Percentiles rank a stretch among this genome's conserved stretches.
Conservation (phyloP, 2,888 invertebrate genomes). For the Lycocerus yunnanus region DNA sequence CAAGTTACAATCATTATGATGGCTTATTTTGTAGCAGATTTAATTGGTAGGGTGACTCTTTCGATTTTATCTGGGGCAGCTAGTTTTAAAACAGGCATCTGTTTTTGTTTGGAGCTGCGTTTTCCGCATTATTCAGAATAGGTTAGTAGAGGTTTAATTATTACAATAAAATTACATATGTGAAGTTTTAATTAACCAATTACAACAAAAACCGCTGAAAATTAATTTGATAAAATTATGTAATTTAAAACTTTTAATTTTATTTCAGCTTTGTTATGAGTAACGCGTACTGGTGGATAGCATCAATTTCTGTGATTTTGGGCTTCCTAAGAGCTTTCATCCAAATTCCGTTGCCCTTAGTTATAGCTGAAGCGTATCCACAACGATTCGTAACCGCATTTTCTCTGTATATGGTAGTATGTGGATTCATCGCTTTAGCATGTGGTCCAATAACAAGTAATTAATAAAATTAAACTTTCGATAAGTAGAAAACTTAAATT, state of each 20-base stretch:
- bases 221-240: too few relatives aligned
- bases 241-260: neutral
- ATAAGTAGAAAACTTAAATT: slow-evolving; percentile 23
- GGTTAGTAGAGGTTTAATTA: slow-evolving; percentile 63
- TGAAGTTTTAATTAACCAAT: too few relatives aligned
- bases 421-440: slow-evolving; percentile 69
- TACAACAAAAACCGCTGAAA: too few relatives aligned
- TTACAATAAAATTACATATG: too few relatives aligned
- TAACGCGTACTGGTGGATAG: slow-evolving; percentile 62
- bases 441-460: slow-evolving; percentile 72
- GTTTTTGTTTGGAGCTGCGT: slow-evolving; percentile 67
- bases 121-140: slow-evolving; percentile 69
- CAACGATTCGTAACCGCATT: slow-evolving; percentile 75
- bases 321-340: slow-evolving; percentile 74
- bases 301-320: slow-evolving; percentile 63
- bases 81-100: slow-evolving; percentile 66
- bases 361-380: slow-evolving; percentile 70
- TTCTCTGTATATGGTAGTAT: slow-evolving; percentile 73
- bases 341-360: slow-evolving; percentile 71
- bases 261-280: slow-evolving; percentile 63
- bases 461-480: slow-evolving; percentile 27
- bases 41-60: slow-evolving; percentile 66
- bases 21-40: slow-evolving; percentile 70
- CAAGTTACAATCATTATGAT: slow-evolving; percentile 72
- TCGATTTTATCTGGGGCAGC: slow-evolving; percentile 67